Conservation (phyloP, 1,140 invertebrate species). For the Heliconius nattereri region DNA sequence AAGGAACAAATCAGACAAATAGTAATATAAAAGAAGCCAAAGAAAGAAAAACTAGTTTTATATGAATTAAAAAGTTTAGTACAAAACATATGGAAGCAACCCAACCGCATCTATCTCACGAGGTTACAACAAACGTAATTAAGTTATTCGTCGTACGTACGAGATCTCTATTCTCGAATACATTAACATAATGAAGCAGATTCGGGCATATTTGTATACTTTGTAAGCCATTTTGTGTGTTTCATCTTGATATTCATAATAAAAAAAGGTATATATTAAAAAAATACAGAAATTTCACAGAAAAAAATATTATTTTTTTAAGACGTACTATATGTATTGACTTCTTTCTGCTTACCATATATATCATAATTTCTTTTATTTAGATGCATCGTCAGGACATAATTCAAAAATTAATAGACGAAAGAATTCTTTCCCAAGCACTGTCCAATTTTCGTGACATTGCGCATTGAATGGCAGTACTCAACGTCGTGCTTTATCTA, state of each 20-base stretch:
- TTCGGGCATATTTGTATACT: neutral
- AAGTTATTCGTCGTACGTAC: neutral
- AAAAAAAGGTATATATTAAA: too few relatives aligned
- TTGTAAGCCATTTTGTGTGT: neutral
- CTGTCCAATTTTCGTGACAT: too few relatives aligned
- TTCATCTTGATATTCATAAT: neutral
- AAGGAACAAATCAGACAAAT: neutral
- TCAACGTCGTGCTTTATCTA: too few relatives aligned
- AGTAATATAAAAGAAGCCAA: neutral
- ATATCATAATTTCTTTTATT: too few relatives aligned
- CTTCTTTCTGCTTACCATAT: too few relatives aligned
- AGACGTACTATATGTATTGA: too few relatives aligned
- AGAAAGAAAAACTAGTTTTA: neutral
- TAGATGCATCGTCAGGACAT: too few relatives aligned
- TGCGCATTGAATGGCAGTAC: too few relatives aligned
- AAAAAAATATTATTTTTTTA: too few relatives aligned
- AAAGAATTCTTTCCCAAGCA: too few relatives aligned
- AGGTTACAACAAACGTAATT: conserved; percentile 2
- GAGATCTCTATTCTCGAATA: neutral
- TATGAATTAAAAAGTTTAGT: neutral
- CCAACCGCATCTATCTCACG: conserved; percentile 4
- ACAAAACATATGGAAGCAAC: neutral
- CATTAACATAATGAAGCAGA: neutral
- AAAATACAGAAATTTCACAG: too few relatives aligned
- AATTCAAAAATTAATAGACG: too few relatives aligned